Evolutionary conservation across 2,113 vertebrate genomes (phyloP).

Genomic region (Gadus chalcogrammus): DNA sequence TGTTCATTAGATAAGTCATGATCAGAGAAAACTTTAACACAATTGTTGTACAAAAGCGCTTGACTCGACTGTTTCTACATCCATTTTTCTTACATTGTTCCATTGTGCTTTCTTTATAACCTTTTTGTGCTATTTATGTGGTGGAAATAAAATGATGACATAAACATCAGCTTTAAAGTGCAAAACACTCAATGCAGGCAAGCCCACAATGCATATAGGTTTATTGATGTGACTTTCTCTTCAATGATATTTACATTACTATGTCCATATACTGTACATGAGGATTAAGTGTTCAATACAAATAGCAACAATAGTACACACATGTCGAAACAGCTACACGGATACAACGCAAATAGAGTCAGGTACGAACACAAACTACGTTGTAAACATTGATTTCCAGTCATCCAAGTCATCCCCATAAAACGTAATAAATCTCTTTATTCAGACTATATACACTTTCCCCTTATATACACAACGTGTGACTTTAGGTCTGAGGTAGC

Average conservation of each 20-base stretch:
- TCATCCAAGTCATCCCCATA: slow-evolving; percentile 37
- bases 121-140: slow-evolving; percentile 31
- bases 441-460: slow-evolving; percentile 34
- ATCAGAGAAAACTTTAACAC: not conserved
- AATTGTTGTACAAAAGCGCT: slow-evolving; percentile 30
- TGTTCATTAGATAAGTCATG: not conserved
- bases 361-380: slow-evolving; percentile 36
- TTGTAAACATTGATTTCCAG: slow-evolving; percentile 60
- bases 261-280: slow-evolving; percentile 26
- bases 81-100: slow-evolving; percentile 40
- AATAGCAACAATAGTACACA: slow-evolving; percentile 10
- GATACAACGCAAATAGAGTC: slow-evolving; percentile 34
- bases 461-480: slow-evolving; percentile 24
- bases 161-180: not conserved
- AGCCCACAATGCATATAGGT: slow-evolving; percentile 46
- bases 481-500: slow-evolving; percentile 39
- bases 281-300: slow-evolving; percentile 10
- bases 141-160: slow-evolving; percentile 36
- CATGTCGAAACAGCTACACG: slow-evolving; percentile 23
- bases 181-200: not conserved
- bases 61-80: slow-evolving; percentile 33
- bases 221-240: slow-evolving; percentile 45
- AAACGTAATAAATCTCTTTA: slow-evolving; percentile 33
- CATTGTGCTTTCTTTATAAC: slow-evolving; percentile 25
- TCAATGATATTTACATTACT: slow-evolving; percentile 30